Conservation (phyloP, 2,113 vertebrate genomes). For the Onychorhynchus coronatus region DNA sequence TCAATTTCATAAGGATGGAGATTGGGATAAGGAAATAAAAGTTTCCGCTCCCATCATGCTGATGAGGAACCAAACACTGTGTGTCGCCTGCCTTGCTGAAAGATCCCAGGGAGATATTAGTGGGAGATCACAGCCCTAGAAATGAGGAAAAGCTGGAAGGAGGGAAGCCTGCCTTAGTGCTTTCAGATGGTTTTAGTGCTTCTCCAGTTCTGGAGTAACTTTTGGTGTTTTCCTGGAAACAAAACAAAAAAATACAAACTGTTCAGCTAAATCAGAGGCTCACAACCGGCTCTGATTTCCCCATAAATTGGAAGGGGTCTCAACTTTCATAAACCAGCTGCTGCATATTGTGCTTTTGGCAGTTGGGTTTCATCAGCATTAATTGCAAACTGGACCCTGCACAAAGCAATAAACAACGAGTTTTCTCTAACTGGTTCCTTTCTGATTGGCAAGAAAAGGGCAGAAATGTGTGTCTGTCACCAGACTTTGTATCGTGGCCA, state of each 20-base stretch:
- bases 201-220: constrained; percentile 30
- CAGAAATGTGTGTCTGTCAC: neutral
- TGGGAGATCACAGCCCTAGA: constrained; percentile 22
- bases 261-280: constrained; percentile 38
- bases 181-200: constrained; percentile 45
- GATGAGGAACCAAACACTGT: neutral
- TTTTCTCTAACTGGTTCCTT: neutral
- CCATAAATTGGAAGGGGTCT: constrained; percentile 44
- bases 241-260: constrained; percentile 23
- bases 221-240: constrained; percentile 59
- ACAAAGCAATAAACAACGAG: constrained; percentile 34
- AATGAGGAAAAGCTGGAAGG: constrained; percentile 35
- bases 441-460: constrained; percentile 13
- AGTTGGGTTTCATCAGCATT: constrained; percentile 55
- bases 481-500: neutral
- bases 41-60: neutral
- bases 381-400: constrained; percentile 47
- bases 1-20: neutral
- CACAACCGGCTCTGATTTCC: constrained; percentile 39
- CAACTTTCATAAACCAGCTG: constrained; percentile 58
- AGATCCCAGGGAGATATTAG: constrained; percentile 37
- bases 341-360: constrained; percentile 49
- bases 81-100: constrained; percentile 40
- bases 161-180: constrained; percentile 21
- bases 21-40: neutral